Base-by-base conservation (phyloP, 2,888 invertebrate genomes). In the Torymus tubicola region DNA sequence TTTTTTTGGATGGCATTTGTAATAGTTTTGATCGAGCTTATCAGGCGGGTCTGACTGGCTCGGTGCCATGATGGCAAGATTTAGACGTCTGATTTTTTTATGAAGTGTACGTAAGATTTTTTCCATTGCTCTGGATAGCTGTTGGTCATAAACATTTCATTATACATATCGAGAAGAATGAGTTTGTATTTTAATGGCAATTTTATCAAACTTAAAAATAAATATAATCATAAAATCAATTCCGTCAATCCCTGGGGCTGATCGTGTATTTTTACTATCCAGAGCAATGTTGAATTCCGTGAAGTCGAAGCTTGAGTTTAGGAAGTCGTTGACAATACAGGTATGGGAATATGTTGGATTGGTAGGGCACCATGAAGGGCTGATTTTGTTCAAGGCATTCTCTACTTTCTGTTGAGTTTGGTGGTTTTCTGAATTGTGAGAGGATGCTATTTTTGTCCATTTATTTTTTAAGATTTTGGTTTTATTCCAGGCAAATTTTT, bases 401-500 rank as follows among this genome's bases (percentile, higher is more conserved):
- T 69, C 55, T 14, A 69, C 55, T 57, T 42, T 69, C 10, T 24
- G 21, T 18, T 53, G n/a, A 13, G 14, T 24, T 31, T 70, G 58
- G 61, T 60, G 60, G 53, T 61, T 77, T 31, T 61, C 70, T 10
- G 68, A 21, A n/a, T 10, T 55, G 21, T 63, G 68, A 50, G 53
- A n/a, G 1, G 58, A 50, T 24, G n/a, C 60, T n/a, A 77, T 61
- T 69, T 77, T 70, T 14, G 70, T 55, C 77, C 70, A 69, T 13
- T 58, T 53, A 63, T 70, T 77, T 18, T 70, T 77, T 63, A 77
- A 63, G 10, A 70, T 63, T 70, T 55, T 68, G 21, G 52, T 50
- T 21, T 58, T 70, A 14, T 69, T 42, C 77, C 70, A 77, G 21
- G 70, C 77, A 52, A 70, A 77, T 68, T n/a, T 72, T n/a, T 24